Evolutionary conservation across 2,113 vertebrate genomes (phyloP).

Genomic region (Oenanthe oenanthe): DNA sequence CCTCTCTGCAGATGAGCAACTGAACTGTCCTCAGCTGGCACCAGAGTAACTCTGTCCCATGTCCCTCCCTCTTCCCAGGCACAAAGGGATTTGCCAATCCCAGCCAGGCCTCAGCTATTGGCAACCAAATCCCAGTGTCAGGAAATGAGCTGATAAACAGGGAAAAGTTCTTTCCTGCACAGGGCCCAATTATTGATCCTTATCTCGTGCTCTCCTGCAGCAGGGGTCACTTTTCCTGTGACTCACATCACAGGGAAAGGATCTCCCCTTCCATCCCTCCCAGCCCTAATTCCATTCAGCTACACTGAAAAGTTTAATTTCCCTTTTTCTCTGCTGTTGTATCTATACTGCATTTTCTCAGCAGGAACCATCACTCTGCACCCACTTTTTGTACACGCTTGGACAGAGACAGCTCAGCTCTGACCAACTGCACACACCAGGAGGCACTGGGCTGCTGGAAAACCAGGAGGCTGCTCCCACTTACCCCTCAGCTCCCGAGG

Average conservation of each 20-base stretch:
- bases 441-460: not conserved
- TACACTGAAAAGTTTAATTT: rapidly evolving
- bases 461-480: not conserved
- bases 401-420: not conserved
- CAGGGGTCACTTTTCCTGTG: rapidly evolving
- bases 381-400: no score
- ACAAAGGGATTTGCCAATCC: not conserved
- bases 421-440: not conserved
- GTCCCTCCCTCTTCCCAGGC: not conserved
- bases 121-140: not conserved
- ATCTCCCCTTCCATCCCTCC: no score
- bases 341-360: not conserved
- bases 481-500: conserved; percentile 88
- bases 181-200: not conserved
- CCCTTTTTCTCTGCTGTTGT: not conserved
- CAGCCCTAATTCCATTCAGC: not conserved
- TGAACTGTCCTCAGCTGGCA: not conserved
- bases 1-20: not conserved
- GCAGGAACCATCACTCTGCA: rapidly evolving
- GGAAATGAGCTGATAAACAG: not conserved
- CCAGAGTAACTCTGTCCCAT: not conserved
- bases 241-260: not conserved
- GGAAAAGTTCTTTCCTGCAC: not conserved
- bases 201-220: not conserved
- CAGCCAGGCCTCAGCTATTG: not conserved